Conservation (phyloP, 2,888 invertebrate genomes). For the Torymus aiolomorphi region DNA sequence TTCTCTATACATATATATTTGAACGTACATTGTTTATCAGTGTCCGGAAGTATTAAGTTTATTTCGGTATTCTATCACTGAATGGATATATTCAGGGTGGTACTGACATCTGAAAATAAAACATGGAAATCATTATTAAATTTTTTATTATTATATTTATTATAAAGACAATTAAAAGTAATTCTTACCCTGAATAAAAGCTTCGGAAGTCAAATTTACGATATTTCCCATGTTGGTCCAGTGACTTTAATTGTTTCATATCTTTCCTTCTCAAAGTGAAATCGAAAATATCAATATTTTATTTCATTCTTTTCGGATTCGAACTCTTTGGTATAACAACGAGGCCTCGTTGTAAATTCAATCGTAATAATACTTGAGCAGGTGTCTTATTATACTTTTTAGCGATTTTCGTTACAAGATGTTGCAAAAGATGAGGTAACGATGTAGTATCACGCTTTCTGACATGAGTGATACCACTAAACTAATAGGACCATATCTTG, state of each 20-base stretch:
- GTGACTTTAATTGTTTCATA: neutral
- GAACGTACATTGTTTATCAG: too few species aligned
- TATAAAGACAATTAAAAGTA: neutral
- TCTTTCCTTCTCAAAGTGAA: conserved; percentile 12
- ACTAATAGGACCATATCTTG: conserved; percentile 1
- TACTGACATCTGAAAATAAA: too few species aligned
- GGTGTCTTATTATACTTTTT: conserved; percentile 5
- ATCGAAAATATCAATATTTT: neutral
- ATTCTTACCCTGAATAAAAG: neutral
- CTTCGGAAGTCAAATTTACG: neutral
- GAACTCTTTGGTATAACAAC: conserved; percentile 16
- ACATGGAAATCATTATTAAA: too few species aligned
- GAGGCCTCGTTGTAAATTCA: neutral
- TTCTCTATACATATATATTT: too few species aligned
- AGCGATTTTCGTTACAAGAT: neutral
- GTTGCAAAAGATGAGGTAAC: neutral
- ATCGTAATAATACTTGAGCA: conserved; percentile 3
- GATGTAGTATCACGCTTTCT: neutral
- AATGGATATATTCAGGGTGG: too few species aligned
- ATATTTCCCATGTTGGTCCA: neutral
- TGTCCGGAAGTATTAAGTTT: too few species aligned
- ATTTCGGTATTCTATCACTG: too few species aligned
- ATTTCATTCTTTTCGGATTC: neutral
- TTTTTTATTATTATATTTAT: too few species aligned
- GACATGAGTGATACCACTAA: neutral